Percentiles rank a stretch among this genome's conserved stretches.
Conservation (phyloP, 1,140 invertebrate genomes). For the Ceratina australensis region DNA sequence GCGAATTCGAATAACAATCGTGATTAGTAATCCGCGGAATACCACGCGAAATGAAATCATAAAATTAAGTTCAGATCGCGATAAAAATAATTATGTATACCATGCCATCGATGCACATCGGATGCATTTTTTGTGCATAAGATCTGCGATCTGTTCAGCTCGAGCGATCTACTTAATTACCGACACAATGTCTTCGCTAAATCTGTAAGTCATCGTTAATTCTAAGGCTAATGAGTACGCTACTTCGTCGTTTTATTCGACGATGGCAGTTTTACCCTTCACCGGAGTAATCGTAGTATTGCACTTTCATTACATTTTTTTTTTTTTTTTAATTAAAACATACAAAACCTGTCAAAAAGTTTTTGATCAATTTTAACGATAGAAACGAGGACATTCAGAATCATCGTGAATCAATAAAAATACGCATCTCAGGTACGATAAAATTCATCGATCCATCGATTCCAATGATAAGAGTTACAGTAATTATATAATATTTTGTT, state of each 20-base stretch:
- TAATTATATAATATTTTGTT: too few relatives aligned
- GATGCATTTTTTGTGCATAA: too few relatives aligned
- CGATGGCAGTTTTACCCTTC: conserved; percentile 12
- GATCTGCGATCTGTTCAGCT: neutral
- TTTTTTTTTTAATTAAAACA: conserved; percentile 1
- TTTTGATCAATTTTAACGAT: neutral
- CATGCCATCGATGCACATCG: too few relatives aligned
- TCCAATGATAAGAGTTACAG: too few relatives aligned
- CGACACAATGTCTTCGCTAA: neutral
- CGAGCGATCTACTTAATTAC: neutral
- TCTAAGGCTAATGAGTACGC: neutral
- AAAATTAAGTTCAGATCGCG: neutral
- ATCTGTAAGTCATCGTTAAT: conserved; percentile 12
- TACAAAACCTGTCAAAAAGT: neutral
- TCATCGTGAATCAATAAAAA: too few relatives aligned
- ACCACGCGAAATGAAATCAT: too few relatives aligned
- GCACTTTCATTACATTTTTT: neutral
- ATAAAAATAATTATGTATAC: neutral
- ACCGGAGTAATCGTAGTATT: neutral
- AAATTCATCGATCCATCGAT: too few relatives aligned
- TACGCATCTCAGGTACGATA: too few relatives aligned
- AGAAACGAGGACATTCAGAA: neutral
- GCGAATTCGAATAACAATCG: too few relatives aligned
- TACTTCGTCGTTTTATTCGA: neutral
- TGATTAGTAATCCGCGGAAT: too few relatives aligned